A percentile compares a stretch with the other conserved stretches of the same genome.
Conservation (phyloP, 37 sponge, comb jelly and placozoan genomes). For the Theonella swinhoei region DNA sequence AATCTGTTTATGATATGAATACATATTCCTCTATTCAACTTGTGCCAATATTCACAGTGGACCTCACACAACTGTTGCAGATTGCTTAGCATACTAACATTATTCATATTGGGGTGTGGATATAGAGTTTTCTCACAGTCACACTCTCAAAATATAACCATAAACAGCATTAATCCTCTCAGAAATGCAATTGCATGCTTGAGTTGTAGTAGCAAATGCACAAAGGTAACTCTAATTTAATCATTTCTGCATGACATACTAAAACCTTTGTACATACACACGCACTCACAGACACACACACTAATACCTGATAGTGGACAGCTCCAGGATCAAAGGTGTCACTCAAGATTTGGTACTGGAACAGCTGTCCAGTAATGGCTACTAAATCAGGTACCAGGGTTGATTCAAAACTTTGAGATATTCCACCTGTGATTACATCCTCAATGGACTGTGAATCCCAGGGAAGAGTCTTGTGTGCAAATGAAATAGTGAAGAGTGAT, state of each 20-base stretch:
- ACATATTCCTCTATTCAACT: not conserved
- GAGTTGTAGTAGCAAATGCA: too few species aligned
- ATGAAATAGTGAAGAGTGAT: not conserved
- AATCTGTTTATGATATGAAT: slow-evolving; percentile 16
- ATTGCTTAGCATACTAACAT: not conserved
- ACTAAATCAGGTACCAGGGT: slow-evolving; percentile 32
- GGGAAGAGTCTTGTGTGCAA: not conserved
- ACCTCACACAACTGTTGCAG: not conserved
- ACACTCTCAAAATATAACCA: not conserved
- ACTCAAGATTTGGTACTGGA: slow-evolving; percentile 31
- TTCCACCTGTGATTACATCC: not conserved
- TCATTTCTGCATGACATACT: too few species aligned
- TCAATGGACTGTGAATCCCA: not conserved
- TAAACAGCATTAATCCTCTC: too few species aligned
- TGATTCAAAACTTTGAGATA: not conserved
- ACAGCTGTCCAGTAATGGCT: slow-evolving; percentile 14
- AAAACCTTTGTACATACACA: too few species aligned
- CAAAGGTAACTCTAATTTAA: too few species aligned
- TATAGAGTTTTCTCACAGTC: not conserved
- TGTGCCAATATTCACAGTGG: not conserved
- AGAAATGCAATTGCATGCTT: too few species aligned
- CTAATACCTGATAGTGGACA: slow-evolving; percentile 27
- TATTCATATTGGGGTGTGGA: not conserved
- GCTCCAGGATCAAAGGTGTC: slow-evolving; percentile 31
- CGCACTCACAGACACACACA: too few species aligned